Percentiles rank a stretch among this genome's conserved stretches.
Conservation (phyloP, 2,888 invertebrate species). For the Andrena camellia region DNA sequence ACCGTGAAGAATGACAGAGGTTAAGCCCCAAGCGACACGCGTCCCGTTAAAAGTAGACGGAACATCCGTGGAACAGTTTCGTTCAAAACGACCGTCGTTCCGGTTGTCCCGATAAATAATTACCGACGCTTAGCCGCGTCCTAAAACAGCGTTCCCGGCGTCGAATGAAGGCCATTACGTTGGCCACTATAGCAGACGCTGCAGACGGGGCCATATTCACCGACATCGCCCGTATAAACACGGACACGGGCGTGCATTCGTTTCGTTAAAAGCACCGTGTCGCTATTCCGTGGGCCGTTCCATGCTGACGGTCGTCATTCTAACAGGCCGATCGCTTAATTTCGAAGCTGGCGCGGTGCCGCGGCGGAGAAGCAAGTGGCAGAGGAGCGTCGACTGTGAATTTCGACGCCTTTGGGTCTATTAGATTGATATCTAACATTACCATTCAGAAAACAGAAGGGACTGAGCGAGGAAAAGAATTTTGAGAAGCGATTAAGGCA, state of each 20-base stretch:
- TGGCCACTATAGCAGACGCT: constrained; percentile 46
- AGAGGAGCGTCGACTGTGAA: background rate
- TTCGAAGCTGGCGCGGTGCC: background rate
- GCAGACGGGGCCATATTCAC: constrained; percentile 54
- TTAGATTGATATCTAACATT: background rate
- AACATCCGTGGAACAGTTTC: constrained; percentile 35
- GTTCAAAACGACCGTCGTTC: constrained; percentile 50
- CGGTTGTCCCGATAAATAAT: constrained; percentile 67
- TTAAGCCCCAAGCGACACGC: constrained; percentile 21
- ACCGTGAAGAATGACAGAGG: constrained; percentile 36
- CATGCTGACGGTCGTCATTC: constrained; percentile 23
- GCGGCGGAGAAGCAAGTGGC: background rate
- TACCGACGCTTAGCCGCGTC: constrained; percentile 54
- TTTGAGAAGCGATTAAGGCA: too few species aligned
- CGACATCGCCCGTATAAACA: constrained; percentile 54
- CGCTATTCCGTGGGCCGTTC: constrained; percentile 33
- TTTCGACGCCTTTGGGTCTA: background rate
- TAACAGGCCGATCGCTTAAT: constrained; percentile 45
- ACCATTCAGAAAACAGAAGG: too few species aligned
- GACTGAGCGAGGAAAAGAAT: too few species aligned
- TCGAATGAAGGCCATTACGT: constrained; percentile 57
- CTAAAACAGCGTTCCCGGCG: constrained; percentile 43
- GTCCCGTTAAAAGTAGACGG: constrained; percentile 34
- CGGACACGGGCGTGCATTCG: constrained; percentile 44
- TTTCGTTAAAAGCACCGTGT: constrained; percentile 47